A percentile compares a stretch with the other conserved stretches of the same genome.
Conservation (phyloP, 1,140 invertebrate genomes). For the Rhopalosiphum maidis region DNA sequence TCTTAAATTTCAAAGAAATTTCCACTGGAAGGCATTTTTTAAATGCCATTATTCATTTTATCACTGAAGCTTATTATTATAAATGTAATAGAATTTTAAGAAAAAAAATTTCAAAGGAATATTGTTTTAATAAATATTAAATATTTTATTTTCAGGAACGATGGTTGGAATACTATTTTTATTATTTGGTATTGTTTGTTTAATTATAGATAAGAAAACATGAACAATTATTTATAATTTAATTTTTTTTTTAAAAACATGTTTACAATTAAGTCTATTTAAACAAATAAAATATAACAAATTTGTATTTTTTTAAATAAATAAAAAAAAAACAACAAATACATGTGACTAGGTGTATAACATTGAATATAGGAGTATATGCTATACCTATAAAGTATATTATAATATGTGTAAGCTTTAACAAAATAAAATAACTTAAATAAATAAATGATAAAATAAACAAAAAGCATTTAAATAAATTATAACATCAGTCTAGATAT, state of each 20-base stretch:
- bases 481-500: slow-evolving; percentile 27
- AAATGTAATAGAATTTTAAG: no score
- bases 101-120: no score
- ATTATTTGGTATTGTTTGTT: slow-evolving; percentile 42
- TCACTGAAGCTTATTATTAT: no score
- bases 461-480: slow-evolving; percentile 21
- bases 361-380: slow-evolving; percentile 2
- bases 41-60: no score
- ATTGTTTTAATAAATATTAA: background rate
- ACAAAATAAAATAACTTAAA: background rate
- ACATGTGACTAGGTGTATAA: background rate
- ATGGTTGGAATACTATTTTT: slow-evolving; percentile 28
- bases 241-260: background rate
- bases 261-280: background rate
- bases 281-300: background rate
- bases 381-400: background rate
- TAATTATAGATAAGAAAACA: slow-evolving; percentile 39
- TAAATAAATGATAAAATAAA: background rate
- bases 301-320: background rate
- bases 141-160: slow-evolving; percentile 36
- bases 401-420: background rate
- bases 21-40: no score
- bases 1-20: background rate
- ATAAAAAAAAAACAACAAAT: background rate
- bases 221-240: background rate